These are phyloP conservation scores for Ectemnius continuus DNA, from an alignment of 2,888 invertebrate species.

Conservation along the genomic window DNA sequence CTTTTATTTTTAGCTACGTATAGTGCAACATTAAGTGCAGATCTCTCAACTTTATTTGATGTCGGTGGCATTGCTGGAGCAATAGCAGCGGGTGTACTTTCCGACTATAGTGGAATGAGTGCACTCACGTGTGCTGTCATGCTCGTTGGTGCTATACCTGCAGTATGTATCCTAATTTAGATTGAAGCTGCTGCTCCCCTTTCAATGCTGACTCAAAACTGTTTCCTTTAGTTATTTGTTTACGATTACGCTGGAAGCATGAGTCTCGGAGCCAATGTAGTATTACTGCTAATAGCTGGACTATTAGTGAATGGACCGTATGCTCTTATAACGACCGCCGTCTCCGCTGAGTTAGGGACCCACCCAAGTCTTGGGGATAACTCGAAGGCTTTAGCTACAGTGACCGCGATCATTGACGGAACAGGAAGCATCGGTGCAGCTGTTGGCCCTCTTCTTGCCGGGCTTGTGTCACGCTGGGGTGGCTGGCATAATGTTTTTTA, in stretches of 20 bases:
- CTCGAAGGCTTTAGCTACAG: constrained; percentile 94
- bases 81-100: constrained; percentile 90
- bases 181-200: not conserved
- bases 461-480: constrained; percentile 83
- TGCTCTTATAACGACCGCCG: constrained; percentile 96
- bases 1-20: constrained; percentile 81
- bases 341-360: constrained; percentile 95
- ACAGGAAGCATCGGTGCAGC: constrained; percentile 97
- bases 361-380: constrained; percentile 91
- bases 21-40: constrained; percentile 85
- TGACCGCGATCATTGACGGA: constrained; percentile 98
- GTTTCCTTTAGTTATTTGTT: constrained; percentile 83
- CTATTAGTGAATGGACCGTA: constrained; percentile 96
- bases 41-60: constrained; percentile 90
- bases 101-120: constrained; percentile 90
- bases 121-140: constrained; percentile 92
- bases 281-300: constrained; percentile 87
- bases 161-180: constrained; percentile 80
- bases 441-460: constrained; percentile 93
- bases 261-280: constrained; percentile 82
- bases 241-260: constrained; percentile 87
- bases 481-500: constrained; percentile 94
- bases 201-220: not conserved
- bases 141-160: constrained; percentile 89
- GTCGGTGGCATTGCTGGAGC: constrained; percentile 95